Evolutionary conservation across 2,113 vertebrate species (phyloP).

Genomic region (Ptyas mucosa): DNA sequence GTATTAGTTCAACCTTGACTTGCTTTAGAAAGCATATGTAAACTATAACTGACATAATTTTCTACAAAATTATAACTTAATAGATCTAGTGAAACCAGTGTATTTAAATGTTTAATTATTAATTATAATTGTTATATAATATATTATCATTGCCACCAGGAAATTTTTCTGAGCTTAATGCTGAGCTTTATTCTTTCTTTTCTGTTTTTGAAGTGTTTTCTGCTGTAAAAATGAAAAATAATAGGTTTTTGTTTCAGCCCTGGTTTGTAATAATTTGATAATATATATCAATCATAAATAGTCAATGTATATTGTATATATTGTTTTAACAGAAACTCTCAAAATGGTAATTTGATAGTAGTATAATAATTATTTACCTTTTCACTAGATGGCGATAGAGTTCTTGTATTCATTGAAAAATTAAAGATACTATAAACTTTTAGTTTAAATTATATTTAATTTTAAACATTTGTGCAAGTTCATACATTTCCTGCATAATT

Average conservation of each 20-base stretch:
- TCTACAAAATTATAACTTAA: neutral
- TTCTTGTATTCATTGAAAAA: constrained; percentile 69
- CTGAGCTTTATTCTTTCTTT: neutral
- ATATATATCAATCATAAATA: neutral
- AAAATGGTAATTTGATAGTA: constrained; percentile 9
- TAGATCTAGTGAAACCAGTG: neutral
- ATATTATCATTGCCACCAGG: neutral
- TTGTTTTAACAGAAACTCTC: neutral
- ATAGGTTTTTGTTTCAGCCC: neutral
- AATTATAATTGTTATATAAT: neutral
- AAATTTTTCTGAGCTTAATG: neutral
- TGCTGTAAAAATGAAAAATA: neutral
- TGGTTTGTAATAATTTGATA: neutral
- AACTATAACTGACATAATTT: neutral
- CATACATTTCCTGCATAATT: neutral
- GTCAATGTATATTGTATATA: neutral
- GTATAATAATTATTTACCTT: constrained; percentile 33
- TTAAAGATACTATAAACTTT: constrained; percentile 50
- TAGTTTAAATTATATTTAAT: neutral
- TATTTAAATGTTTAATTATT: neutral
- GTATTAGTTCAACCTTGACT: neutral
- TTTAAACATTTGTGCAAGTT: neutral
- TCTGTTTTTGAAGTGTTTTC: neutral
- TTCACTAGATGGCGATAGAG: constrained; percentile 80
- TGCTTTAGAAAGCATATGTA: neutral